Percentiles rank a stretch among this genome's conserved stretches.
Evolutionary conservation across 2,888 invertebrate species (phyloP).

Genomic region (Lepidocyrtinus sp.): DNA sequence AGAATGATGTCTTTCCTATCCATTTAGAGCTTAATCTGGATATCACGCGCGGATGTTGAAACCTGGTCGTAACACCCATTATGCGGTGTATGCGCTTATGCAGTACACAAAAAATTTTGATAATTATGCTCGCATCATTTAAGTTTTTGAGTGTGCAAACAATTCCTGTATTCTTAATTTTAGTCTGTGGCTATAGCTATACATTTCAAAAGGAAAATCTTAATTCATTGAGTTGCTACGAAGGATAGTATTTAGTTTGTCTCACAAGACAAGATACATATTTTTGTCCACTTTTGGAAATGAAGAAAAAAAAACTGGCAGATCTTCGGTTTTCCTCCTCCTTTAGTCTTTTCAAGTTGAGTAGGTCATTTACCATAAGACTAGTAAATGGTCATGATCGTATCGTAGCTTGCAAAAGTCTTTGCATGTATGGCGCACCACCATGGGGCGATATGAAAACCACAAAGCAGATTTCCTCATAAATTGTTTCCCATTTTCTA

Average conservation of each 20-base stretch:
- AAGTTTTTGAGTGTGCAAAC: not conserved
- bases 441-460: not conserved
- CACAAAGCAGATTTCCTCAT: not conserved
- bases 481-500: not conserved
- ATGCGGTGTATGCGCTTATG: not conserved
- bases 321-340: too few species aligned
- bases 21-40: too few species aligned
- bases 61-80: not conserved
- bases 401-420: not conserved
- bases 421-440: not conserved
- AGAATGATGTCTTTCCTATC: too few species aligned
- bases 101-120: constrained; percentile 7
- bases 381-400: too few species aligned
- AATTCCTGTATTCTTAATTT: not conserved
- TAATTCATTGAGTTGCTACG: constrained; percentile 12
- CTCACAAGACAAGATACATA: too few species aligned
- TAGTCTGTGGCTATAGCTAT: too few species aligned
- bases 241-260: not conserved
- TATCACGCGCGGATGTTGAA: too few species aligned
- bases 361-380: too few species aligned
- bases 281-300: not conserved
- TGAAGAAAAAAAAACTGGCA: too few species aligned
- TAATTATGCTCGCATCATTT: not conserved
- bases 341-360: too few species aligned
- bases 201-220: too few species aligned